phyloP scores from a whole-genome alignment of 2,888 invertebrate species.

The Hesperia comma region DNA sequence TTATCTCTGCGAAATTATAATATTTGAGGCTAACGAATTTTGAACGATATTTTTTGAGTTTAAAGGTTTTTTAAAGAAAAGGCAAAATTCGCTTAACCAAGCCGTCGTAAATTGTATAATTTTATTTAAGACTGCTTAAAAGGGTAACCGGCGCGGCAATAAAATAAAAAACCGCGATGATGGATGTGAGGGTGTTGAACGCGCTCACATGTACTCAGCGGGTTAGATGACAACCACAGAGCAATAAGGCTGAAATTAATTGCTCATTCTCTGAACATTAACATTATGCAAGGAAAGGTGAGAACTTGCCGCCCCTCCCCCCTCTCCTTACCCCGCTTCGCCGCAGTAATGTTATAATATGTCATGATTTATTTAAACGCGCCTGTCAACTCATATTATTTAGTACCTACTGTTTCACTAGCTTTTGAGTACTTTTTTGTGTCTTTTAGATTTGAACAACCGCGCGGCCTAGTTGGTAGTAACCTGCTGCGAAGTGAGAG shows the following conservation, averaged over 20 bases:
- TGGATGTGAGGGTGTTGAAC: conserved; percentile 17
- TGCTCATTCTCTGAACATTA: conserved; percentile 7
- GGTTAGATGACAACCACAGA: conserved; percentile 12
- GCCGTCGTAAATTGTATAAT: conserved; percentile 13
- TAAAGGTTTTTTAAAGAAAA: not conserved
- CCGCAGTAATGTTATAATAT: not conserved
- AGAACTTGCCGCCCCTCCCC: conserved; percentile 7
- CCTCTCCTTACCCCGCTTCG: too few species aligned
- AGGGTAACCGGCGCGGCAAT: not conserved
- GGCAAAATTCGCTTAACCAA: not conserved
- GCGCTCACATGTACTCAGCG: conserved; percentile 6
- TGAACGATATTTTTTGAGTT: too few species aligned
- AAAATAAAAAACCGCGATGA: conserved; percentile 22
- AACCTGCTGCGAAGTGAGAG: too few species aligned
- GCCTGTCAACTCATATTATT: conserved; percentile 7
- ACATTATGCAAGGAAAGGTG: conserved; percentile 21
- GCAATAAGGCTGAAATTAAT: conserved; percentile 10
- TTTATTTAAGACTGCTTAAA: conserved; percentile 3
- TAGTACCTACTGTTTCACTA: not conserved
- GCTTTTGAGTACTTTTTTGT: not conserved
- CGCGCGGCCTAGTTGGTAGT: too few species aligned
- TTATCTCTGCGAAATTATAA: too few species aligned
- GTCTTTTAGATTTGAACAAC: not conserved
- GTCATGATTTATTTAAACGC: conserved; percentile 11
- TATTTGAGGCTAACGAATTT: too few species aligned